phyloP scores from a whole-genome alignment of 1,140 invertebrate species.

The Rhopalosiphum padi region DNA sequence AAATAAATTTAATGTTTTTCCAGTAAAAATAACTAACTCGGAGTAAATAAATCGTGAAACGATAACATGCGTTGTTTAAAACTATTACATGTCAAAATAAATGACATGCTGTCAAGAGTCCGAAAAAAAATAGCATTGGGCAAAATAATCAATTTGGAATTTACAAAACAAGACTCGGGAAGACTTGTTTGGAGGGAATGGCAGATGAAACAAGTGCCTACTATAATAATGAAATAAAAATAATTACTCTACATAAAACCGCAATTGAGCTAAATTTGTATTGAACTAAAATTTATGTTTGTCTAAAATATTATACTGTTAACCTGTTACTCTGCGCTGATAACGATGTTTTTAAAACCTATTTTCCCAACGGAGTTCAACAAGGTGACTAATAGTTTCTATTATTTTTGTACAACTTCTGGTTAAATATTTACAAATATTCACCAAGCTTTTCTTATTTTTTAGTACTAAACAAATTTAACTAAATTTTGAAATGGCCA shows the following conservation, averaged over 20 bases:
- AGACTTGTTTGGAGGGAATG: background rate
- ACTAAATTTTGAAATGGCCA: slow-evolving; percentile 46
- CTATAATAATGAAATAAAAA: background rate
- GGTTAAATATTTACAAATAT: background rate
- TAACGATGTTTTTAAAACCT: background rate
- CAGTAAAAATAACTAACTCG: background rate
- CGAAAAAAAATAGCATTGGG: background rate
- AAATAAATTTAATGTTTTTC: slow-evolving; percentile 10
- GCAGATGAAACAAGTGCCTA: background rate
- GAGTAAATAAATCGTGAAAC: background rate
- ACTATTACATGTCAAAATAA: background rate
- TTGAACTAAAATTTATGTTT: slow-evolving; percentile 12
- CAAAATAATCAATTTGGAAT: background rate
- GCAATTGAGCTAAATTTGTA: slow-evolving; percentile 14
- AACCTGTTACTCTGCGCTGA: background rate
- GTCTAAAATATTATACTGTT: background rate
- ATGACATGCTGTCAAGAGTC: background rate
- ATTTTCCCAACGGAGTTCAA: background rate
- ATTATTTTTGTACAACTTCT: slow-evolving; percentile 14
- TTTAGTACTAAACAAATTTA: slow-evolving; percentile 52
- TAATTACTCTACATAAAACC: background rate
- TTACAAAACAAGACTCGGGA: background rate
- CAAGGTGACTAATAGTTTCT: background rate
- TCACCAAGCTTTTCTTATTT: background rate
- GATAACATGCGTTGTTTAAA: background rate